Evolutionary conservation across 2,888 invertebrate genomes (phyloP).

Genomic region (Pelosia muscerda): DNA sequence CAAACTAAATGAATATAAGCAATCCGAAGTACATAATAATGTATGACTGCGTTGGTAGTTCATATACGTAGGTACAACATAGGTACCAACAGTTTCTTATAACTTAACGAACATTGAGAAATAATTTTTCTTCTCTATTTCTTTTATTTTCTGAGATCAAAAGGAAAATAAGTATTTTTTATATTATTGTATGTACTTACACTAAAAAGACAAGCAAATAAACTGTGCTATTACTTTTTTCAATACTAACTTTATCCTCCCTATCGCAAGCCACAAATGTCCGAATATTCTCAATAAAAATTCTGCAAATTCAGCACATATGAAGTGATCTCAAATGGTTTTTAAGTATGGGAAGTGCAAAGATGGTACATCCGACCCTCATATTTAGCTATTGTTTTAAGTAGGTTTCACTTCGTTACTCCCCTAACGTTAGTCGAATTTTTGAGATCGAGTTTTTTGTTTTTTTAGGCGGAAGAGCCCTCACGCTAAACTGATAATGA

Average conservation of each 20-base stretch:
- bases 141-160: too few relatives aligned
- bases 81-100: too few relatives aligned
- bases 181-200: background rate
- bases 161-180: background rate
- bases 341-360: slow-evolving; percentile 76
- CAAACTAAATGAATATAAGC: background rate
- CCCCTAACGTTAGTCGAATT: slow-evolving; percentile 78
- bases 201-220: slow-evolving; percentile 21
- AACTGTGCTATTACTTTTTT: slow-evolving; percentile 63
- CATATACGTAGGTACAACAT: background rate
- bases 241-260: slow-evolving; percentile 66
- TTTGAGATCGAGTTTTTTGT: slow-evolving; percentile 72
- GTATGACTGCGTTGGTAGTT: background rate
- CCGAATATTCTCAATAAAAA: slow-evolving; percentile 76
- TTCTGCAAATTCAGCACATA: slow-evolving; percentile 83
- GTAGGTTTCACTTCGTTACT: slow-evolving; percentile 84
- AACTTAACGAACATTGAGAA: too few relatives aligned
- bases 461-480: slow-evolving; percentile 75
- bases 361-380: slow-evolving; percentile 75
- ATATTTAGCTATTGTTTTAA: slow-evolving; percentile 86
- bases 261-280: slow-evolving; percentile 77
- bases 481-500: slow-evolving; percentile 84
- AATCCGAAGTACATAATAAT: background rate
- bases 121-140: too few relatives aligned
- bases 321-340: slow-evolving; percentile 78